These are phyloP conservation scores for Petaurus breviceps DNA, from an alignment of 2,113 vertebrate genomes.

Conservation along the genomic window DNA sequence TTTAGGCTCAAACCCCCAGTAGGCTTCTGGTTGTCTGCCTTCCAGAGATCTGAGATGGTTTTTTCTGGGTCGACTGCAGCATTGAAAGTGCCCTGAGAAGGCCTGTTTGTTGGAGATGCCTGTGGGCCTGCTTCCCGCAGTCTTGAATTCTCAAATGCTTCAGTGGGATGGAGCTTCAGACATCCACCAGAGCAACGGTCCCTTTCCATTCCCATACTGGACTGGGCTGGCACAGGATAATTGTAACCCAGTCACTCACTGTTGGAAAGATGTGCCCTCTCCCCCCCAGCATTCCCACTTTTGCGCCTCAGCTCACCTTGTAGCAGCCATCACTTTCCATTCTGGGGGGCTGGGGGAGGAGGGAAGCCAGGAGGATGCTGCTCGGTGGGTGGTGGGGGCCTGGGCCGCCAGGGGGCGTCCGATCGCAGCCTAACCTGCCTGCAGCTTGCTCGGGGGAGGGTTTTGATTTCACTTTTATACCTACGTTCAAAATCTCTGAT, in stretches of 20 bases:
- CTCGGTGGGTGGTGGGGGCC: slow-evolving; percentile 14
- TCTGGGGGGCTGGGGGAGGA: neutral
- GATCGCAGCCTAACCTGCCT: slow-evolving; percentile 89
- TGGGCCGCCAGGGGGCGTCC: slow-evolving; percentile 94
- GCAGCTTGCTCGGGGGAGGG: slow-evolving; percentile 2
- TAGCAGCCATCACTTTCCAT: slow-evolving; percentile 40
- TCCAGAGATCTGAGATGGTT: neutral
- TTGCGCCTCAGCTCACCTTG: too few relatives aligned
- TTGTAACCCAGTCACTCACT: too few relatives aligned
- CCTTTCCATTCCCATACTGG: slow-evolving; percentile 32
- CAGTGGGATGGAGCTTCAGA: neutral
- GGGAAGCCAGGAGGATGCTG: neutral
- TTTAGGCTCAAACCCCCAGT: slow-evolving; percentile 68
- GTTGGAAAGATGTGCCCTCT: too few relatives aligned
- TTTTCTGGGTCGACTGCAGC: neutral
- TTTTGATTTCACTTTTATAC: slow-evolving; percentile 58
- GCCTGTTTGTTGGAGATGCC: neutral
- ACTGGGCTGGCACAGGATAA: too few relatives aligned
- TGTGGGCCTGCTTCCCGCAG: too few relatives aligned
- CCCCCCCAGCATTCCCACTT: too few relatives aligned
- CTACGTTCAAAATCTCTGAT: slow-evolving; percentile 40
- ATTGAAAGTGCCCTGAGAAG: too few relatives aligned
- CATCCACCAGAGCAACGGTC: slow-evolving; percentile 7
- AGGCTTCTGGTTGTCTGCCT: slow-evolving; percentile 34
- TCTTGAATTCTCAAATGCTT: neutral